phyloP scores from a whole-genome alignment of 2,888 invertebrate genomes.

The Osedax fenrisi region DNA sequence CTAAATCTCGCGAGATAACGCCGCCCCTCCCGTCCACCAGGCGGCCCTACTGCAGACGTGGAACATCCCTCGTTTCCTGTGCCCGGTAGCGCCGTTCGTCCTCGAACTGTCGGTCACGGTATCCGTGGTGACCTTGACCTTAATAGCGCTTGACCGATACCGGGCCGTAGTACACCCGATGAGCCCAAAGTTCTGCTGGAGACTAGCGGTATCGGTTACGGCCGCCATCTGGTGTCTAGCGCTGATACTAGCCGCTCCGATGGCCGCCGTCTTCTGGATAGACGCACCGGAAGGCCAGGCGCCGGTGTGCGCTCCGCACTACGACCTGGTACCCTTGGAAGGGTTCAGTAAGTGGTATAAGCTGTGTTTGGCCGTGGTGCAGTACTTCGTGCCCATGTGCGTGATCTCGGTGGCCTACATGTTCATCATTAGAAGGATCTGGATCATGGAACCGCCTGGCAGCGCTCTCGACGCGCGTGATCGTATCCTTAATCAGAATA shows the following conservation, averaged over 20 bases:
- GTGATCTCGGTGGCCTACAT: slow-evolving; percentile 72
- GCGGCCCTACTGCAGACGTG: slow-evolving; percentile 74
- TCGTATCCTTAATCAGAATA: slow-evolving; percentile 67
- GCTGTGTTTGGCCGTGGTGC: slow-evolving; percentile 50
- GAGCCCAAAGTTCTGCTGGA: slow-evolving; percentile 61
- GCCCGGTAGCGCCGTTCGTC: slow-evolving; percentile 74
- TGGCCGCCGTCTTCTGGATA: slow-evolving; percentile 52
- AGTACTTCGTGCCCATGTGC: slow-evolving; percentile 67
- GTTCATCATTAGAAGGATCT: slow-evolving; percentile 66
- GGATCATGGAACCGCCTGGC: slow-evolving; percentile 69
- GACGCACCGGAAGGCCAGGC: slow-evolving; percentile 17
- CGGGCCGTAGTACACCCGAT: slow-evolving; percentile 52
- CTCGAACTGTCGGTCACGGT: slow-evolving; percentile 74
- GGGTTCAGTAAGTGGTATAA: slow-evolving; percentile 41
- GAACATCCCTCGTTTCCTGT: slow-evolving; percentile 74
- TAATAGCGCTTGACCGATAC: slow-evolving; percentile 74
- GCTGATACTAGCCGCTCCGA: slow-evolving; percentile 56
- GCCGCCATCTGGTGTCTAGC: slow-evolving; percentile 65
- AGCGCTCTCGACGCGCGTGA: slow-evolving; percentile 67
- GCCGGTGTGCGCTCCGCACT: slow-evolving; percentile 44
- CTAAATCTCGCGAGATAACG: too few relatives aligned
- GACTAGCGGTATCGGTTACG: slow-evolving; percentile 63
- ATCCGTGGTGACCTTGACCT: slow-evolving; percentile 74
- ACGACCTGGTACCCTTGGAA: slow-evolving; percentile 36
- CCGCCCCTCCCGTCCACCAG: neutral